Evolutionary conservation across 2,113 vertebrate genomes (phyloP), one percentile per base, ranked within the genome.

Genomic region (Bambusicola thoracicus): DNA sequence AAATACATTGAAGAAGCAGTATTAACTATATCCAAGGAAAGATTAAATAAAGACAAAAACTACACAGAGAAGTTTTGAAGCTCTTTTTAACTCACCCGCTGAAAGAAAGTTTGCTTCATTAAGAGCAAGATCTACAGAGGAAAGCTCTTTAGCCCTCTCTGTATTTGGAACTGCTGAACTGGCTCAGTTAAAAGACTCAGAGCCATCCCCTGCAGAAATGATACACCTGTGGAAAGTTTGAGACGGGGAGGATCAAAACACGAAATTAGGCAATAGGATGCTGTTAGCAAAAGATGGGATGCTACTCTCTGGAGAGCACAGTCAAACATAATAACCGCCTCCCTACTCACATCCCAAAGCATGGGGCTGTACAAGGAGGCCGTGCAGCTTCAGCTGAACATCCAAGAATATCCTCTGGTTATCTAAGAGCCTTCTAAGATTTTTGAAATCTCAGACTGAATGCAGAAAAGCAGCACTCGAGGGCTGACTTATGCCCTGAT

Each of bases 61-160:
- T 6, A 9, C 12, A 68, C 6, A 10, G 15, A 72, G 9, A 6
- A 68, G 13, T 3, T 43, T 6, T 22, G 10, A 7, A 72, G 16
- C 3, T 43, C 8, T 25, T 67, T 41, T 43, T 13, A 51, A 70
- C 51, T 85, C 49, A 44, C 67, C n/a, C 62, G 4, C 30, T 4
- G 5, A 17, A 59, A 66, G 21, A 1, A 0, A 4, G 0, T 2
- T 8, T 83, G 25, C 67, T 89, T 65, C 34, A 6, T 6, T 2
- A 7, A 0, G 5, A 51, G 43, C 20, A 17, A 70, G 11, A 18
- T 5, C 55, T 11, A 17, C 16, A 51, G 20, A 55, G 8, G 5
- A 30, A 75, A 75, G 1, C 0, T 1, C 25, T 38, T 2, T 3
- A 14, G 7, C 34, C 6, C 3, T 0, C 10, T 5, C 2, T 7